Evolutionary conservation across 2,888 invertebrate species (phyloP), one percentile per base, ranked within the genome.

Genomic region (Xanthorhoe spadicearia): DNA sequence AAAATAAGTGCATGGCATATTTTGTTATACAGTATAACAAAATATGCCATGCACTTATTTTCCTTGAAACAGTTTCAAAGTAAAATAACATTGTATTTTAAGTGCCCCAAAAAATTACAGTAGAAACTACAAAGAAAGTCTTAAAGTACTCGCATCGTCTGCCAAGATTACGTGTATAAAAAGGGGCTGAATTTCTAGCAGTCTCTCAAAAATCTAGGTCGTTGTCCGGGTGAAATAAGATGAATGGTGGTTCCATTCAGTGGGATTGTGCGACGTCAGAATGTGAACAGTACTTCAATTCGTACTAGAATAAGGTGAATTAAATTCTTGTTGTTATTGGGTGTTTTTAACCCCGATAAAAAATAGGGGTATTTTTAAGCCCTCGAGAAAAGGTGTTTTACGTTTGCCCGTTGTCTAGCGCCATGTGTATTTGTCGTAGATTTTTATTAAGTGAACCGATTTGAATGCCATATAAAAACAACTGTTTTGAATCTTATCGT

Each of bases 161-260:
- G 70, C 60, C 63, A 68, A 70, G 68, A 68, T 59, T 32, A 32
- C 32, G 51, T 55, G 57, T 18, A 64, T 73, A 78, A 76, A 75
- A 75, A 75, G 72, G 72, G 74, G 72, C 60, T 72, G 74, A 76
- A 75, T 77, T 74, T 77, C 72, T 70, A 72, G 51, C 60, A 74
- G 71, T 69, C 61, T 74, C 58, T 64, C 58, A 59, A 51, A 64
- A 69, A 81, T 77, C 71, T 81, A 77, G 80, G 80, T 77, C 80
- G 72, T 73, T 77, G 79, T 75, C 75, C 76, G 73, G 68, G 73
- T 70, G 74, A 79, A 77, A 79, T 76, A 80, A 77, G 78, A 79
- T 77, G 74, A 78, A 80, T 78, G 71, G 77, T 72, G 61, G 72
- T 73, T 66, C 74, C 70, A 77, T 81, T 78, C 77, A 75, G 70